Evolutionary conservation across 2,888 invertebrate genomes (phyloP).

Genomic region (Mythimna ferrago): DNA sequence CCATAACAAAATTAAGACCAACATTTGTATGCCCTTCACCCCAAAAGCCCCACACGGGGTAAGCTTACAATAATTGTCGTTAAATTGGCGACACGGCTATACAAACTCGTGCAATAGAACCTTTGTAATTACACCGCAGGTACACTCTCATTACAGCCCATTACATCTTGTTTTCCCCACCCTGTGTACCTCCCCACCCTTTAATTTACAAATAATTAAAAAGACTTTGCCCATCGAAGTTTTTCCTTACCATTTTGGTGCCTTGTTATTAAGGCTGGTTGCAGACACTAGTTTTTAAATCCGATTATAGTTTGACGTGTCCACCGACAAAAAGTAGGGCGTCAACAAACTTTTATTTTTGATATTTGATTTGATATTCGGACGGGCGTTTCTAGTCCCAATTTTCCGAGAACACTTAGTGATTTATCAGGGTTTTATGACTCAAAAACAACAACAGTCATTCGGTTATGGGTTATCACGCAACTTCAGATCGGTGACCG

Average conservation of each 20-base stretch:
- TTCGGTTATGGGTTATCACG: background rate
- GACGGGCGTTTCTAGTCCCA: background rate
- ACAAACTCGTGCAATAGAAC: slow-evolving; percentile 54
- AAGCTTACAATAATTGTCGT: slow-evolving; percentile 34
- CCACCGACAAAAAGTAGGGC: background rate
- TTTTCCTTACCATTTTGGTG: slow-evolving; percentile 37
- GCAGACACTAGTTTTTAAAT: slow-evolving; percentile 25
- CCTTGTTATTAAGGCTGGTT: slow-evolving; percentile 43
- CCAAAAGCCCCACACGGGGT: background rate
- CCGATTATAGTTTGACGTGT: slow-evolving; percentile 7
- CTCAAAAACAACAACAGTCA: slow-evolving; percentile 14
- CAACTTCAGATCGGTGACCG: slow-evolving; percentile 9
- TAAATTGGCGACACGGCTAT: slow-evolving; percentile 26
- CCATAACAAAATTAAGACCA: slow-evolving; percentile 2
- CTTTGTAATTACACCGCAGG: slow-evolving; percentile 49
- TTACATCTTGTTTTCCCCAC: slow-evolving; percentile 40
- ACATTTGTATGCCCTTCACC: slow-evolving; percentile 34
- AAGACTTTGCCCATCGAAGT: slow-evolving; percentile 63
- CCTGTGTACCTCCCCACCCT: slow-evolving; percentile 43
- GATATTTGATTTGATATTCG: background rate
- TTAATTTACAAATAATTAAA: slow-evolving; percentile 79
- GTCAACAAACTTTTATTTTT: slow-evolving; percentile 5
- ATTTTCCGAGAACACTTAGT: background rate
- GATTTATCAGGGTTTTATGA: background rate
- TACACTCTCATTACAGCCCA: slow-evolving; percentile 45